Evolutionary conservation across 2,797 vertebrate genomes (phyloP), one percentile per base, ranked within the genome.

Genomic region (Mergus octosetaceus): DNA sequence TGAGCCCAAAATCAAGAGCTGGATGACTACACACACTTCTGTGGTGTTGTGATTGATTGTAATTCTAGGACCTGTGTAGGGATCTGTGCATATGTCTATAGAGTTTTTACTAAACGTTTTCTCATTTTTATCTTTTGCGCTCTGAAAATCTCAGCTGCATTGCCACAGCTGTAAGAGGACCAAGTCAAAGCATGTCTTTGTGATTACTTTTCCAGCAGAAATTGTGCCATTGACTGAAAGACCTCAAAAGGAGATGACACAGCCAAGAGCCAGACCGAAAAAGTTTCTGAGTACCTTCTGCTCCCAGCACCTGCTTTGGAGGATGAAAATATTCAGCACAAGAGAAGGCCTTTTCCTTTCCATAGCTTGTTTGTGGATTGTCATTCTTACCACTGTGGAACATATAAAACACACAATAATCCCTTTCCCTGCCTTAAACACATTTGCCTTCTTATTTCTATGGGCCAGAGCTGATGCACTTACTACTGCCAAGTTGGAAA

Each of bases 401-500:
- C n/a, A 43, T 45, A 45, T 66, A 78, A 93, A 96, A 27, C 53
- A 56, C 49, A 41, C 12, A 62, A 49, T 6, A 64, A 28, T 36
- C 32, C 32, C 30, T 62, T 77, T 73, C 20, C 53, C 30, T 57
- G 53, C 30, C 51, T 60, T 74, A 81, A 77, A 57, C 20, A 56
- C 15, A 51, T 60, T 22, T 34, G 10, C 56, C 38, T 4, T 58
- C 18, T 39, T 83, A 78, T 57, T 95, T 79, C 53, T 85, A 41
- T 79, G 93, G 74, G 68, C 68, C 65, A 93, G 72, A 96, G 43
- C 0, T 82, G 73, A 74, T 87, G 65, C 58, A 85, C 45, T 92
- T 85, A 78, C 21, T 68, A 53, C 82, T 78, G 65, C 54, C 65
- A 88, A 68, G 19, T 45, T 95, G 76, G 77, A 90, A 96, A 92